Base-by-base conservation (phyloP, 2,797 vertebrate genomes). In the Neostethus bicornis region DNA sequence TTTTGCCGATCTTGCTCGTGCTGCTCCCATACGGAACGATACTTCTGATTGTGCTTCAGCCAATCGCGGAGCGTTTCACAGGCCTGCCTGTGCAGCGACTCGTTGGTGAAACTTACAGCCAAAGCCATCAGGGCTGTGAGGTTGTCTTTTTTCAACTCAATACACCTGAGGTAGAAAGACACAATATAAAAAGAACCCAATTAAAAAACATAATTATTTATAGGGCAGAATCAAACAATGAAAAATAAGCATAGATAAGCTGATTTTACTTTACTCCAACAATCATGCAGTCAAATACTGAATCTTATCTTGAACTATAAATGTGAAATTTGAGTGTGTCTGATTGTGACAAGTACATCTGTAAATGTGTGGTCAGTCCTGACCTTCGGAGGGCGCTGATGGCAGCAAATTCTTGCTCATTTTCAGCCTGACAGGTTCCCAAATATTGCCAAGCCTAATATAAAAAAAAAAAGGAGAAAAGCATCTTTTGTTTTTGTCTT, bases 391-490 rank as follows among this genome's bases (percentile, higher is more conserved):
- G 94, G 17, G 97, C 97, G 2, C 96, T 98, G 91, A 99, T 99
- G 2, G 97, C 97, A 29, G 96, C 90, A 59, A 98, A 95, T 66
- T 99, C 97, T 61, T 99, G 97, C 23, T 99, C 97, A 0, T 99
- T 99, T 87, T 99, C 97, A 26, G 97, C 97, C 83, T 99, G 97
- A 41, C 95, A 97, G 23, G 97, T 98, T 58, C 97, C 97, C 86
- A 99, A 90, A 80, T 98, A 98, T 56, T 99, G 97, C 97, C 97
- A 99, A 17, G 96, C 97, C 97, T 99, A 68, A 21, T 69, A 54
- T 45, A 61, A 23, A 49, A 61, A 42, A 25, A 32, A 12, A 46
- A 37, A 0, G 46, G 26, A 53, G 16, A 5, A 16, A 25, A 10
- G 16, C 5, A 38, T 2, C 12, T 34, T 2, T 23, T 17, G 25